Percentiles rank a stretch among this genome's conserved stretches.
phyloP scores from a whole-genome alignment of 2,797 vertebrate genomes.

The Chelmon rostratus region DNA sequence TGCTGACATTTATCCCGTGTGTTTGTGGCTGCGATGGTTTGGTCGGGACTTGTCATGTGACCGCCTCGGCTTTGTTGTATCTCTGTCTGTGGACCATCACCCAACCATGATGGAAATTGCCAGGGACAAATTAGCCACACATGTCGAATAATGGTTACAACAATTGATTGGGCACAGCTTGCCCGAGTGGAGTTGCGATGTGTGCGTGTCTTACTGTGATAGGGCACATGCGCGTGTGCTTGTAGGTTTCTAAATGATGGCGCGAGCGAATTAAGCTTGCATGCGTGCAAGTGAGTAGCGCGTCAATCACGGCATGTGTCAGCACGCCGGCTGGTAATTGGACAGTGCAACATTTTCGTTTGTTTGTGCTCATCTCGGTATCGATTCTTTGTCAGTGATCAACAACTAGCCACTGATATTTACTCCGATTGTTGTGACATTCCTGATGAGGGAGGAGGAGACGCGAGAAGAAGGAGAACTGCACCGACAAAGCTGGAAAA shows the following conservation, averaged over 20 bases:
- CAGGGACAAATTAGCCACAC: constrained; percentile 80
- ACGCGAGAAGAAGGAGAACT: constrained; percentile 54
- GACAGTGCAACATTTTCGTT: constrained; percentile 1
- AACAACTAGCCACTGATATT: constrained; percentile 41
- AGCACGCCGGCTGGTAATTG: constrained; percentile 10
- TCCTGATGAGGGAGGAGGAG: constrained; percentile 73
- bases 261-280: constrained; percentile 23
- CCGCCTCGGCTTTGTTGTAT: constrained; percentile 66
- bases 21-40: constrained; percentile 77
- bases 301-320: constrained; percentile 1
- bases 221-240: constrained; percentile 12
- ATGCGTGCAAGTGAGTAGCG: background rate
- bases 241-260: constrained; percentile 20
- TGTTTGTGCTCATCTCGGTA: constrained; percentile 47
- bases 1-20: constrained; percentile 76
- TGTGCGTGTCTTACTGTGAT: constrained; percentile 26
- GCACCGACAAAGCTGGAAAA: constrained; percentile 62
- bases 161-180: constrained; percentile 78
- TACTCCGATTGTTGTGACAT: constrained; percentile 61
- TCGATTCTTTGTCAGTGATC: constrained; percentile 41
- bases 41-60: constrained; percentile 62
- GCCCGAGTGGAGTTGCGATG: constrained; percentile 18
- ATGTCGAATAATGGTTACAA: constrained; percentile 78
- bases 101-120: constrained; percentile 74
- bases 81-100: constrained; percentile 73